Base-by-base conservation (phyloP, 2,113 vertebrate species). In the Cyprinodon variegatus region DNA sequence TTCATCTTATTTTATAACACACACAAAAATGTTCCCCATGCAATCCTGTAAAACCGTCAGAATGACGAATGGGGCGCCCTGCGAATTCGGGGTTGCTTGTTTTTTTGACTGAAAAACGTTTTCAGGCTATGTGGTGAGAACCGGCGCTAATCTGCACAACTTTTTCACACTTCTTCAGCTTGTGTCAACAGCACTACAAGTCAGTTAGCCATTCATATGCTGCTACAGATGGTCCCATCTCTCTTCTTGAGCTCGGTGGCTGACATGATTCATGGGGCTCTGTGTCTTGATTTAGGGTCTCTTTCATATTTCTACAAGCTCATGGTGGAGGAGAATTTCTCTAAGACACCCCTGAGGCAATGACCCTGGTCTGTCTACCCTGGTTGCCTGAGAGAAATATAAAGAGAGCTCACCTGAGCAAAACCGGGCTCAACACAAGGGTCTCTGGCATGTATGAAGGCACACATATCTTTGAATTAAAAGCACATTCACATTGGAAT, bases 201-300 rank as follows among this genome's bases (percentile, higher is more conserved):
- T 90, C 88, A 88, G 89, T 90, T 89, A 86, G 86, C 87, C 86
- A 86, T 92, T 93, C 88, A 88, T 90, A 91, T 89, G 87, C 88
- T 81, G 82, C 88, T 88, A 72, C 92, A 88, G 82, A 91, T 88
- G 88, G 90, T 81, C 76, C 74, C 80, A 91, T 92, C 86, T 66
- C 83, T 90, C 90, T 84, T 90, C 88, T 81, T 88, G 86, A 86
- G 77, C 88, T 73, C 84, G 9, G 84, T 91, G 39, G 83, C 84
- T 79, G 89, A 91, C 92, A 91, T 93, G 92, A 94, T 94, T 95
- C 91, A 93, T 92, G 91, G 88, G 91, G 79, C 89, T 81, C 86
- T 91, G 93, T 81, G 92, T 93, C 89, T 92, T 94, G 92, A 92
- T 93, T 94, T 92, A 91, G 84, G 76, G 84, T 84, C 89, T 85